Evolutionary conservation across 1,140 invertebrate genomes (phyloP).

Genomic region (Ceratina japonica): DNA sequence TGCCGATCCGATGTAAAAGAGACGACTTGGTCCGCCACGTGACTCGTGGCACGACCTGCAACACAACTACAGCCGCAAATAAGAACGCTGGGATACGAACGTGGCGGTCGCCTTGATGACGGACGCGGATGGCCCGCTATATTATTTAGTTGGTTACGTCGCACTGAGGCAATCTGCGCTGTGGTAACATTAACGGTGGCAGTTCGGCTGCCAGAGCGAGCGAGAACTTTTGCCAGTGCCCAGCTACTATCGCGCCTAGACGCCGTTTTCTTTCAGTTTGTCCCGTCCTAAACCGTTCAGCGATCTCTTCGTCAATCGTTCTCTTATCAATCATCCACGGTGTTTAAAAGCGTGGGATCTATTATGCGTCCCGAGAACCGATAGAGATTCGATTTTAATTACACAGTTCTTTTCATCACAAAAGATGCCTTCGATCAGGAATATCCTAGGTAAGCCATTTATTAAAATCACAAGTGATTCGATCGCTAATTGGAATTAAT

Average conservation of each 20-base stretch:
- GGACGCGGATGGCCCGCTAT: not conserved
- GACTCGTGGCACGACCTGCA: not conserved
- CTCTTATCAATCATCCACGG: too few species aligned
- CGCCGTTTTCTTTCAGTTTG: too few species aligned
- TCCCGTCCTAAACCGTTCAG: too few species aligned
- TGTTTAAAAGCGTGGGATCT: too few species aligned
- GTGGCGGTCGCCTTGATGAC: not conserved
- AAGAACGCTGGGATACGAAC: not conserved
- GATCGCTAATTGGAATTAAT: too few species aligned
- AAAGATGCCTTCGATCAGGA: constrained; percentile 42
- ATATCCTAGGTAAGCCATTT: constrained; percentile 41
- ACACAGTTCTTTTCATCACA: not conserved
- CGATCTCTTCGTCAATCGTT: too few species aligned
- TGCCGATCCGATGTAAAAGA: not conserved
- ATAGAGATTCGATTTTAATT: too few species aligned
- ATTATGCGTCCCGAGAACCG: too few species aligned
- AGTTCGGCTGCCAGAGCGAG: too few species aligned
- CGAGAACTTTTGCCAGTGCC: too few species aligned
- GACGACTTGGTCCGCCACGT: not conserved
- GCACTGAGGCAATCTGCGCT: constrained; percentile 4
- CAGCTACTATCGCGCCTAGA: too few species aligned
- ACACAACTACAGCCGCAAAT: not conserved
- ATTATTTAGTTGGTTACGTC: not conserved
- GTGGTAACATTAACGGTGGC: constrained; percentile 14
- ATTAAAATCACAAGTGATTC: too few species aligned